A percentile compares a stretch with the other conserved stretches of the same genome.
Evolutionary conservation across 2,797 vertebrate species (phyloP).

Genomic region (Danio aesculapii): DNA sequence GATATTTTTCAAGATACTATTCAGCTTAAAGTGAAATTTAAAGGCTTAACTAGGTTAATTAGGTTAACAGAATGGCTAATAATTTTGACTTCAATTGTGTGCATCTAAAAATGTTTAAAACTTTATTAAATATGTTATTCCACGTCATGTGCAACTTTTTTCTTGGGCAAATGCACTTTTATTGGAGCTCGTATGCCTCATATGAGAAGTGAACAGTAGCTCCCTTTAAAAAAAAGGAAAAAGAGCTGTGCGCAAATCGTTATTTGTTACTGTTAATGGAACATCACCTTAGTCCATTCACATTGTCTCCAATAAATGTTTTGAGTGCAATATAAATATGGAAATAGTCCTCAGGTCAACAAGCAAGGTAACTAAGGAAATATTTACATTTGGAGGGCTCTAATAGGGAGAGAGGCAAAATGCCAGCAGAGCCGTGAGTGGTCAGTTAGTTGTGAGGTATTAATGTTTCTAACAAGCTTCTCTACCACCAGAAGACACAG

Average conservation of each 20-base stretch:
- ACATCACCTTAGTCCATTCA: slow-evolving; percentile 54
- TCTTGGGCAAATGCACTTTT: neutral
- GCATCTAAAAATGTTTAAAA: neutral
- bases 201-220: slow-evolving; percentile 2
- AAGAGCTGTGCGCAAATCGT: slow-evolving; percentile 13
- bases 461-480: slow-evolving; percentile 36
- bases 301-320: slow-evolving; percentile 59
- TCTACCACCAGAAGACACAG: slow-evolving; percentile 15
- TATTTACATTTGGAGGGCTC: slow-evolving; percentile 63
- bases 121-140: no score
- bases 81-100: neutral
- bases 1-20: no score
- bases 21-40: no score
- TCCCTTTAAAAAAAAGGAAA: neutral
- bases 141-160: neutral
- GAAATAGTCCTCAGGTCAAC: slow-evolving; percentile 63
- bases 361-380: slow-evolving; percentile 65
- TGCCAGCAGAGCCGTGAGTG: slow-evolving; percentile 52
- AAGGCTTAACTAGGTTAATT: no score
- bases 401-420: slow-evolving; percentile 60
- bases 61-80: no score
- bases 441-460: slow-evolving; percentile 39
- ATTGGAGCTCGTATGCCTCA: neutral
- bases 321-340: slow-evolving; percentile 66
- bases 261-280: slow-evolving; percentile 45